Conservation (phyloP, 2,888 invertebrate genomes). For the Drosophila histrio region DNA sequence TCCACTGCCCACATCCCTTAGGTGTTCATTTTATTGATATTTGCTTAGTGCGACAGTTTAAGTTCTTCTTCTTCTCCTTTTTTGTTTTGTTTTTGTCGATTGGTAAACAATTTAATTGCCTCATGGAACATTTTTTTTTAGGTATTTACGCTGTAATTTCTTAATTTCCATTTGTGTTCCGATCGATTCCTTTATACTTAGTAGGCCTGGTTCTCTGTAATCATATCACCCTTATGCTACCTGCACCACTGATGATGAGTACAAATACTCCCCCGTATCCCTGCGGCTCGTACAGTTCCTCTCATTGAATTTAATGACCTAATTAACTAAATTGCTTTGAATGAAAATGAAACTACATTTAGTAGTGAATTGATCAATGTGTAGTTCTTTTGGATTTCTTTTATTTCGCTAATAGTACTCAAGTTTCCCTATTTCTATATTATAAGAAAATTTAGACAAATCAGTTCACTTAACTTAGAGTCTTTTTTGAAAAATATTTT, state of each 20-base stretch:
- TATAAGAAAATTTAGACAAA: too few species aligned
- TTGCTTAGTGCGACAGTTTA: constrained; percentile 54
- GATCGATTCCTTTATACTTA: constrained; percentile 16
- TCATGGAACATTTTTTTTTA: constrained; percentile 18
- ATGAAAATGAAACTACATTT: background rate
- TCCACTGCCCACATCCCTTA: constrained; percentile 8
- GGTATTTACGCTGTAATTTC: constrained; percentile 65
- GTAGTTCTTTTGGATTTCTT: background rate
- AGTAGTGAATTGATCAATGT: background rate
- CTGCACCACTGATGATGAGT: background rate
- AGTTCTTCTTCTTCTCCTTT: constrained; percentile 9
- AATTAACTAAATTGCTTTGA: constrained; percentile 31
- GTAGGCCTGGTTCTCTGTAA: background rate
- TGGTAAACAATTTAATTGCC: constrained; percentile 61
- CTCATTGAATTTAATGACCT: constrained; percentile 22
- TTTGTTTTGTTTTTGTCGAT: constrained; percentile 28
- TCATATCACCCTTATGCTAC: constrained; percentile 14
- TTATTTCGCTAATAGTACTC: too few species aligned
- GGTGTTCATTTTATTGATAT: constrained; percentile 8
- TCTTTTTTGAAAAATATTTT: too few species aligned
- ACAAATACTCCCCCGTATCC: too few species aligned
- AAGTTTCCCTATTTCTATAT: too few species aligned
- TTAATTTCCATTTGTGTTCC: constrained; percentile 48
- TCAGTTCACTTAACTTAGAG: too few species aligned
- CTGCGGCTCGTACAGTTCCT: constrained; percentile 2